These are phyloP conservation scores for Formicarius rufipectus DNA, from an alignment of 2,113 vertebrate genomes.

Conservation along the genomic window DNA sequence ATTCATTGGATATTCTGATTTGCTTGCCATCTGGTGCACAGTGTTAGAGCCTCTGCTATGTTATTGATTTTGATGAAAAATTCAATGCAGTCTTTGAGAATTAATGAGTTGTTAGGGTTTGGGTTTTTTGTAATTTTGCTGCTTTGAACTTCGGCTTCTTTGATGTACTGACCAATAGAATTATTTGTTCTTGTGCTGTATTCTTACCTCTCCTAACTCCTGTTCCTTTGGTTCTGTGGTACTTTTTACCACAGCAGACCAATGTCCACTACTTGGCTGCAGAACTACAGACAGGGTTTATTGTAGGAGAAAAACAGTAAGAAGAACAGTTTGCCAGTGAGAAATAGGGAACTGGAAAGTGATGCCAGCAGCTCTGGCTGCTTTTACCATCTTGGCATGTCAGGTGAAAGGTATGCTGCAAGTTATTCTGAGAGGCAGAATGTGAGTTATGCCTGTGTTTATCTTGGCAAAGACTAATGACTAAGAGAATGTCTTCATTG, in stretches of 20 bases:
- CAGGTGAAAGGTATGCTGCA: not conserved
- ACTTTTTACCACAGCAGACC: not conserved
- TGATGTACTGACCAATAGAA: slow-evolving; percentile 44
- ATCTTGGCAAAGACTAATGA: not conserved
- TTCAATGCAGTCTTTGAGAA: not conserved
- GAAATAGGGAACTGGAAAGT: not conserved
- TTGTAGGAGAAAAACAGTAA: not conserved
- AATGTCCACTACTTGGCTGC: not conserved
- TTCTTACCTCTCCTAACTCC: not conserved
- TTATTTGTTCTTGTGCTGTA: slow-evolving; percentile 33
- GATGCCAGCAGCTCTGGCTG: not conserved
- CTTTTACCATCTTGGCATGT: not conserved
- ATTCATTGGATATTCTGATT: not conserved
- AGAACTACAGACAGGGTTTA: not conserved
- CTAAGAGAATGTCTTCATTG: not conserved
- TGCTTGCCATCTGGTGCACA: not conserved
- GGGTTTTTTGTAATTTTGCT: not conserved
- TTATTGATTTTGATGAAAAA: not conserved
- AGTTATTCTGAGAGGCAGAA: not conserved
- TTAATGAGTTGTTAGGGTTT: not conserved
- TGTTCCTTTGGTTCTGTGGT: not conserved
- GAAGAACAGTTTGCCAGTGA: not conserved
- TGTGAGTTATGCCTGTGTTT: not conserved
- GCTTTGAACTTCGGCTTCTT: slow-evolving; percentile 25
- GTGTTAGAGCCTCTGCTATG: not conserved